Evolutionary conservation across 30 jellyfish, hydroid and myxozoan genomes (phyloP).

Genomic region (Sanderia malayensis): DNA sequence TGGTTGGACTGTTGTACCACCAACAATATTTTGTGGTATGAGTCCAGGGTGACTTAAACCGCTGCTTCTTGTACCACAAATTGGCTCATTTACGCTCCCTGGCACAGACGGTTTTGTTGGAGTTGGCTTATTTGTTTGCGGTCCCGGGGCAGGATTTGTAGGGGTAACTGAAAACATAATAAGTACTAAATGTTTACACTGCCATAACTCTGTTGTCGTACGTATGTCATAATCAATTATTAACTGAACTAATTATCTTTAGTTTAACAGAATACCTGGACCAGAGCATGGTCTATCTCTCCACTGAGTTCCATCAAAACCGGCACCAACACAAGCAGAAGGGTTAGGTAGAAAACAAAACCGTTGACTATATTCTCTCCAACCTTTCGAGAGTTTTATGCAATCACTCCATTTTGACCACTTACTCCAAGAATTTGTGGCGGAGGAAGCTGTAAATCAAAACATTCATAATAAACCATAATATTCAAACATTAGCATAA

Average conservation of each 20-base stretch:
- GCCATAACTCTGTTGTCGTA: too few species aligned
- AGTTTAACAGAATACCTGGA: too few species aligned
- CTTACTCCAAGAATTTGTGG: slow-evolving; percentile 44
- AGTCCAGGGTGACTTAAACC: slow-evolving; percentile 33
- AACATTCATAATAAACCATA: too few species aligned
- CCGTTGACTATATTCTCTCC: slow-evolving; percentile 21
- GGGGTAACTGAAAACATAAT: too few species aligned
- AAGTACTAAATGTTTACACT: too few species aligned
- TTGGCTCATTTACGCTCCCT: slow-evolving; percentile 23
- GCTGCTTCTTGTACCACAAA: slow-evolving; percentile 49
- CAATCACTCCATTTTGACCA: slow-evolving; percentile 61
- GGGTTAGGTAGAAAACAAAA: slow-evolving; percentile 10
- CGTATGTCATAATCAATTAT: too few species aligned
- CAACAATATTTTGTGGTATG: slow-evolving; percentile 53
- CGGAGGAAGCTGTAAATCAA: slow-evolving; percentile 14
- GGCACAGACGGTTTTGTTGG: too few species aligned
- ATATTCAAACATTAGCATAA: too few species aligned
- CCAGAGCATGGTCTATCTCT: slow-evolving; percentile 27
- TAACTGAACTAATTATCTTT: too few species aligned
- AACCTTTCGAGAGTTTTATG: slow-evolving; percentile 18
- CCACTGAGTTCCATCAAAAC: not conserved
- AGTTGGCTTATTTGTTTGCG: too few species aligned
- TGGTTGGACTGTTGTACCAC: slow-evolving; percentile 42
- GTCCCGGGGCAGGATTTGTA: too few species aligned
- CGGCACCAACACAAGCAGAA: slow-evolving; percentile 3